These are phyloP conservation scores for Oryzias javanicus DNA, from an alignment of 2,113 vertebrate species.

Conservation along the genomic window DNA sequence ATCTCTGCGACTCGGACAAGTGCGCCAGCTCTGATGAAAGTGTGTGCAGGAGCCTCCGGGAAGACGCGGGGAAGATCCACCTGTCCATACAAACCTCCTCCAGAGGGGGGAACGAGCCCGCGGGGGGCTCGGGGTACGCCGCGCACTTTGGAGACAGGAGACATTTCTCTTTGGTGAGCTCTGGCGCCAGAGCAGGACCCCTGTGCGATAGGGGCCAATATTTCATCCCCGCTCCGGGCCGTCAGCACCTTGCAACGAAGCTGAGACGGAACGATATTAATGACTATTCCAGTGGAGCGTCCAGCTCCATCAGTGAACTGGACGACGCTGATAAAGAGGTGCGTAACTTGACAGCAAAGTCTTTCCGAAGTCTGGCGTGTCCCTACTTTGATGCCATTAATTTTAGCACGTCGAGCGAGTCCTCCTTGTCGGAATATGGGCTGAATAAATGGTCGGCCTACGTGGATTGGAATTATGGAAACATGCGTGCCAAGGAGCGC, in stretches of 20 bases:
- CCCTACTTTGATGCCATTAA: constrained; percentile 91
- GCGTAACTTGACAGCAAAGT: constrained; percentile 90
- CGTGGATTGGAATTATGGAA: constrained; percentile 87
- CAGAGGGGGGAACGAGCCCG: constrained; percentile 84
- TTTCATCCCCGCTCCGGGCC: constrained; percentile 85
- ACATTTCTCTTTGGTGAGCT: constrained; percentile 77
- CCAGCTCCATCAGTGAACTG: constrained; percentile 94
- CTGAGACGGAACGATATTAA: constrained; percentile 82
- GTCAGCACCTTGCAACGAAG: constrained; percentile 87
- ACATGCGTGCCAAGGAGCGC: constrained; percentile 58
- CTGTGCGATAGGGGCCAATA: constrained; percentile 63
- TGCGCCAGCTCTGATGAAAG: constrained; percentile 80
- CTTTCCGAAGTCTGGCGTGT: constrained; percentile 94
- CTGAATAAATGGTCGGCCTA: constrained; percentile 91
- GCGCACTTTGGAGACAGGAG: constrained; percentile 84
- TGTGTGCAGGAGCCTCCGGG: constrained; percentile 65
- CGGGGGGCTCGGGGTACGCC: constrained; percentile 67
- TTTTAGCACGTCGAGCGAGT: constrained; percentile 88
- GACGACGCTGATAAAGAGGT: constrained; percentile 98
- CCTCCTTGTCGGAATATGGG: constrained; percentile 85
- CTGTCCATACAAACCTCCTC: constrained; percentile 87
- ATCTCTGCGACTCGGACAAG: constrained; percentile 77
- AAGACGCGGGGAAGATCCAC: constrained; percentile 80
- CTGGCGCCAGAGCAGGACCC: constrained; percentile 65
- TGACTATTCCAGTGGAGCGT: constrained; percentile 93